Evolutionary conservation across 2,888 invertebrate species (phyloP), one percentile per base, ranked within the genome.

Genomic region (Lissocephala sabroskyi): DNA sequence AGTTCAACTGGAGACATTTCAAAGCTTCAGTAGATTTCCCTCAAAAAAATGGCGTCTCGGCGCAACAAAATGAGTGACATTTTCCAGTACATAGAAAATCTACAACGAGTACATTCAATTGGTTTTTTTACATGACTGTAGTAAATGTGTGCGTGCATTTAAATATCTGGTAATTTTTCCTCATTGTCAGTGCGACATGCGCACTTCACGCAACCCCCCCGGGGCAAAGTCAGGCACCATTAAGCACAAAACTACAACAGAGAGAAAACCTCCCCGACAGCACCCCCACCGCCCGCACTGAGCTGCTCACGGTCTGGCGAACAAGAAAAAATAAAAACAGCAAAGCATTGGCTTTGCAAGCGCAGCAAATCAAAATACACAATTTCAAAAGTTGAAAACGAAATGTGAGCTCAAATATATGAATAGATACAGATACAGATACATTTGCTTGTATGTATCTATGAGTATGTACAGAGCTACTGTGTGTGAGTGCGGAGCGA

Each of bases 341-440:
- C 48, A n/a, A 49, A 57, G 59, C 4, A 23, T 23, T n/a, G n/a
- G 75, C 66, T 57, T 70, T 75, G 54, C 73, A 75, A 75, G 76
- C 76, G 73, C 71, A 73, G 76, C 71, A 73, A 73, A 73, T 73
- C 71, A 73, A 73, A 73, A 78, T n/a, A n/a, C n/a, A 70, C 64
- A 76, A 73, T 71, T 71, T 75, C 77, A 76, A 36, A 52, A 61
- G 56, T 54, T 64, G 14, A 28, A n/a, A n/a, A 50, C 52, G 53
- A 52, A 49, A 58, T 54, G 45, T 36, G 45, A 51, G 41, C 19
- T 51, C 41, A 16, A 36, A 52, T 10, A 47, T 46, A 48, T 33
- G 60, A 48, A 17, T 11, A 40, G 28, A 13, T 14, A 33, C 13
- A 45, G 10, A 39, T 39, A 19, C 4, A 13, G 11, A 39, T n/a